Conservation (phyloP, 2,797 vertebrate genomes). For the Tokudaia tokunoshimensis region DNA sequence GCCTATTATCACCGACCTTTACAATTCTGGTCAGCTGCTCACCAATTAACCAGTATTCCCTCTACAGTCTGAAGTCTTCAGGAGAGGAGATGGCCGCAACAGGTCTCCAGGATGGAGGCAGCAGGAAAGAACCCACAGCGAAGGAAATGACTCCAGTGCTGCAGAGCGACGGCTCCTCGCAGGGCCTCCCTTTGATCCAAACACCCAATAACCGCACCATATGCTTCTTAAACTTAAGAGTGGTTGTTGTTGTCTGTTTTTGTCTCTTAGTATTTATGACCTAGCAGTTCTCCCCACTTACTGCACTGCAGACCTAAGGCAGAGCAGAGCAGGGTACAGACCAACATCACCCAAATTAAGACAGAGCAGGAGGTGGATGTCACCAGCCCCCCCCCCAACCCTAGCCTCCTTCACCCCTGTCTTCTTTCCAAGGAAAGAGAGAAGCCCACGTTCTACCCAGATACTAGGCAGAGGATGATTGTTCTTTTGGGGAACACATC, state of each 20-base stretch:
- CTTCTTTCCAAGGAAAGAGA: not conserved
- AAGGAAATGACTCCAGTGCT: not conserved
- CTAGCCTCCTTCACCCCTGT: not conserved
- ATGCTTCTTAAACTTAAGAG: slow-evolving; percentile 36
- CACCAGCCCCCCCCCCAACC: not conserved
- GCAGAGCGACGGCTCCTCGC: not conserved
- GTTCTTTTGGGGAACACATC: not conserved
- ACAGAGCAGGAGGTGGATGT: not conserved
- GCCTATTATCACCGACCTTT: slow-evolving; percentile 77
- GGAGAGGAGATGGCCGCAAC: slow-evolving; percentile 1
- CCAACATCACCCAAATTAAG: slow-evolving; percentile 1
- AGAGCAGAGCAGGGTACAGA: not conserved
- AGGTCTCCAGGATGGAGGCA: not conserved
- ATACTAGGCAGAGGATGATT: not conserved
- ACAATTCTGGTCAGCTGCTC: slow-evolving; percentile 75
- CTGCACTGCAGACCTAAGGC: not conserved
- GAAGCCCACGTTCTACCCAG: not conserved
- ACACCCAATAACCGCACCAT: slow-evolving; percentile 38
- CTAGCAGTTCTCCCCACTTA: not conserved
- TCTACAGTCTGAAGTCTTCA: not conserved
- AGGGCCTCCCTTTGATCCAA: slow-evolving; percentile 21
- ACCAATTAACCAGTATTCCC: slow-evolving; percentile 71
- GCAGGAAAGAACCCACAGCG: not conserved
- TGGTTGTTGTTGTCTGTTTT: not conserved
- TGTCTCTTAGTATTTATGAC: not conserved